Evolutionary conservation across 2,888 invertebrate species (phyloP).

Genomic region (Synergus itoensis): DNA sequence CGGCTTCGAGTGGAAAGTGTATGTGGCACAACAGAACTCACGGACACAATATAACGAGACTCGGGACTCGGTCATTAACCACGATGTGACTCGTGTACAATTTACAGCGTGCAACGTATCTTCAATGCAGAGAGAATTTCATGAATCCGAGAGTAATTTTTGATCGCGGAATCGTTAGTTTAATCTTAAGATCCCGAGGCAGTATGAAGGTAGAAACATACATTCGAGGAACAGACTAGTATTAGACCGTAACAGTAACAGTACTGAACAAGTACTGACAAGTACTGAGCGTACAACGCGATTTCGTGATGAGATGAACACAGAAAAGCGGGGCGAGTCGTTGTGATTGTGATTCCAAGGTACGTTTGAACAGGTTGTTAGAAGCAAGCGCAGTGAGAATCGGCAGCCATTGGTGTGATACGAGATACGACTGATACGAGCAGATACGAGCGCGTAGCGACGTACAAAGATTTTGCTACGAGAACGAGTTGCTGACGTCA

Average conservation of each 20-base stretch:
- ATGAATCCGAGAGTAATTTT: background rate
- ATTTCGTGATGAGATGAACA: background rate
- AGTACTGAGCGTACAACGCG: background rate
- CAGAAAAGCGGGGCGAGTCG: background rate
- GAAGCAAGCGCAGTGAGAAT: background rate
- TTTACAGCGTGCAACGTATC: background rate
- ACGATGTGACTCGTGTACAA: background rate
- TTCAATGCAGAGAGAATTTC: background rate
- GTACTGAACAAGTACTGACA: background rate
- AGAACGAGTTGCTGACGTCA: too few relatives aligned
- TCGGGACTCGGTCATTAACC: background rate
- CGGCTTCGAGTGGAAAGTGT: background rate
- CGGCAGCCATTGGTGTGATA: background rate
- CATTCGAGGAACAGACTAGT: background rate
- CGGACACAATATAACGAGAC: background rate
- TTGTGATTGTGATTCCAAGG: background rate
- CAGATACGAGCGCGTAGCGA: too few relatives aligned
- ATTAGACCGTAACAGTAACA: background rate
- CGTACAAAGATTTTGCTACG: too few relatives aligned
- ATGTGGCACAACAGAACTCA: slow-evolving; percentile 9
- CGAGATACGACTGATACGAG: too few relatives aligned
- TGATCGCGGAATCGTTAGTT: background rate
- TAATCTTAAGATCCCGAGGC: background rate
- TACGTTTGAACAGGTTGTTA: slow-evolving; percentile 3
- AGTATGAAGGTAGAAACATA: background rate